Evolutionary conservation across 2,888 invertebrate species (phyloP).

Genomic region (Pterostichus niger): DNA sequence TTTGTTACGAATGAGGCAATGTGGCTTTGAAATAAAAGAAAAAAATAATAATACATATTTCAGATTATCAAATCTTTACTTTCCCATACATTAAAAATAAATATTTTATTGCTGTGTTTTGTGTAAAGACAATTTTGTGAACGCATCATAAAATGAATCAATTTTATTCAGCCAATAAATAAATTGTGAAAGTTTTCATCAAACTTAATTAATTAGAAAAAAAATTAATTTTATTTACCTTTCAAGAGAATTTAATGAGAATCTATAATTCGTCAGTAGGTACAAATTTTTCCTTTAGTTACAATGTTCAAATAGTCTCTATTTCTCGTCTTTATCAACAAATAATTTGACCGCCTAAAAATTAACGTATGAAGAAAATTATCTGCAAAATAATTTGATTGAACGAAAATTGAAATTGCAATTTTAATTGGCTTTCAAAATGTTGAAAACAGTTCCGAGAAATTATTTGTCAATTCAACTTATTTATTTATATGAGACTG

Average conservation of each 20-base stretch:
- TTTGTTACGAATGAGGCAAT: not conserved
- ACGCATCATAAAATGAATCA: slow-evolving; percentile 33
- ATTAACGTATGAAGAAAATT: too few species aligned
- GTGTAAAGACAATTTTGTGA: not conserved
- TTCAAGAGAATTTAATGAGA: too few species aligned
- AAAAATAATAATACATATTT: not conserved
- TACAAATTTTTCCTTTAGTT: too few species aligned
- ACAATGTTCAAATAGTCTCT: too few species aligned
- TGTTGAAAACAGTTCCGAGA: not conserved
- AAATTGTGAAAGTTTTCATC: slow-evolving; percentile 39
- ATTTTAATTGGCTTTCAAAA: too few species aligned
- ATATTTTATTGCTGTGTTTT: too few species aligned
- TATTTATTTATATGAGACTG: not conserved
- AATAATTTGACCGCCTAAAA: too few species aligned
- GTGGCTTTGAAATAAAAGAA: slow-evolving; percentile 2
- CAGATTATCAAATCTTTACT: slow-evolving; percentile 4
- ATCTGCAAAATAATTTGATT: too few species aligned
- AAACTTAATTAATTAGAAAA: slow-evolving; percentile 20
- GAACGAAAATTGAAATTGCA: too few species aligned
- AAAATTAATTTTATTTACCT: not conserved
- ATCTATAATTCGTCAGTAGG: too few species aligned
- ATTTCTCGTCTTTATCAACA: too few species aligned
- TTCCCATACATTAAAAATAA: not conserved
- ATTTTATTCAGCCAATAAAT: slow-evolving; percentile 38
- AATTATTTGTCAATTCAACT: not conserved